phyloP scores from a whole-genome alignment of 2,113 vertebrate genomes.

The Leucosticte australis region DNA sequence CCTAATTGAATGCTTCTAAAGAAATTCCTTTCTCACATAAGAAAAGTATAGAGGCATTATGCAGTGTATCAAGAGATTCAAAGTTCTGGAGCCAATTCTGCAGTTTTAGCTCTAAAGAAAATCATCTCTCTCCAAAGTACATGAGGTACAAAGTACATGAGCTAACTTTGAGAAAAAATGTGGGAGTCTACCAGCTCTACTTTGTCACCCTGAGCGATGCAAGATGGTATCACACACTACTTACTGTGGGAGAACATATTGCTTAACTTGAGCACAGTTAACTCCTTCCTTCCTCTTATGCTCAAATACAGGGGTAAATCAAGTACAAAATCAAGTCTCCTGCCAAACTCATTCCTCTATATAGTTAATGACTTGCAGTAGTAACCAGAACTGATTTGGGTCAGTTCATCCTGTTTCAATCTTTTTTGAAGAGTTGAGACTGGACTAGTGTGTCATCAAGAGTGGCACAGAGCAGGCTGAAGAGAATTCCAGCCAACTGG shows the following conservation, averaged over 20 bases:
- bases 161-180: conserved; percentile 7
- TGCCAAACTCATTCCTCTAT: not conserved
- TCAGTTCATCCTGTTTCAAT: not conserved
- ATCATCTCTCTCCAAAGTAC: not conserved
- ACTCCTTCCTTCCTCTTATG: not conserved
- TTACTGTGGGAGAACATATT: not conserved
- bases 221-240: not conserved
- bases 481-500: not conserved
- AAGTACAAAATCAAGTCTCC: not conserved
- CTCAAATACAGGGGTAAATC: not conserved
- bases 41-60: not conserved
- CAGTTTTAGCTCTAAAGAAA: not conserved
- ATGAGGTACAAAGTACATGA: not conserved
- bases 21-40: not conserved
- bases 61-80: not conserved
- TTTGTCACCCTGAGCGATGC: not conserved
- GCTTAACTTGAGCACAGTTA: not conserved
- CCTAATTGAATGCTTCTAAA: not conserved
- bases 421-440: not conserved
- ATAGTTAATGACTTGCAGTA: not conserved
- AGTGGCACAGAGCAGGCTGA: not conserved
- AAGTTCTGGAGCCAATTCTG: not conserved
- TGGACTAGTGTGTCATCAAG: not conserved
- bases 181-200: not conserved
- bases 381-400: not conserved